Evolutionary conservation across 2,113 vertebrate genomes (phyloP).

Genomic region (Perognathus longimembris): DNA sequence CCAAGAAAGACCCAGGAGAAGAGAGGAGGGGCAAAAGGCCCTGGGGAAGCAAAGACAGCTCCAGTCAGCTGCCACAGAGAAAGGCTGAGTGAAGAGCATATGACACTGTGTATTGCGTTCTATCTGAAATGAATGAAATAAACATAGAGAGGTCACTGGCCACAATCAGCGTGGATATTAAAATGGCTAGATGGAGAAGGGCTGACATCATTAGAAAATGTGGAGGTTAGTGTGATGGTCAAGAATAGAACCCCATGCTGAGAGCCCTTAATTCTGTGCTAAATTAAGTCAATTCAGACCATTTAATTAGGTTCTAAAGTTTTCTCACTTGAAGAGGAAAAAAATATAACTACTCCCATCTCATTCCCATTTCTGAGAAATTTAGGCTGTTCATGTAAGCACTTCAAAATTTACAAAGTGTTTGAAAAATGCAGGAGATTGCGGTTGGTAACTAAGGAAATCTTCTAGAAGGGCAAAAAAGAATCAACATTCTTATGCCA

Average conservation of each 20-base stretch:
- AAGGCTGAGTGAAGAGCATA: no score
- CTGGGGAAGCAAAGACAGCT: not conserved
- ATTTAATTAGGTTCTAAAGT: slow-evolving; percentile 68
- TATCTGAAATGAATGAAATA: not conserved
- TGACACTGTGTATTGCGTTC: not conserved
- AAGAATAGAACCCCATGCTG: not conserved
- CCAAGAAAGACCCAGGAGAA: not conserved
- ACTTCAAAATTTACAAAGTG: slow-evolving; percentile 41
- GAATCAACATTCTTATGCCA: not conserved
- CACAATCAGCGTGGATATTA: not conserved
- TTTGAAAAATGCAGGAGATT: slow-evolving; percentile 35
- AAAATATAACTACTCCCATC: not conserved
- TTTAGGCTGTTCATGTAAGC: slow-evolving; percentile 38
- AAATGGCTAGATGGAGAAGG: not conserved
- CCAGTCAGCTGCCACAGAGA: accelerated
- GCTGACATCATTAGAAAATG: not conserved
- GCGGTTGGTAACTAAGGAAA: not conserved
- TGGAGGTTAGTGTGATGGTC: slow-evolving; percentile 1
- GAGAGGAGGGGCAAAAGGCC: not conserved
- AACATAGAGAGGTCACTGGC: not conserved
- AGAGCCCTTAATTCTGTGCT: slow-evolving; percentile 36
- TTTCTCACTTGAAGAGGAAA: slow-evolving; percentile 57
- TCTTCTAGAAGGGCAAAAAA: not conserved
- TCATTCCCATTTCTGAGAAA: slow-evolving; percentile 69
- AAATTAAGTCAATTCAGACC: slow-evolving; percentile 65